Evolutionary conservation across 2,888 invertebrate species (phyloP).

Genomic region (Andricus quercusramuli): DNA sequence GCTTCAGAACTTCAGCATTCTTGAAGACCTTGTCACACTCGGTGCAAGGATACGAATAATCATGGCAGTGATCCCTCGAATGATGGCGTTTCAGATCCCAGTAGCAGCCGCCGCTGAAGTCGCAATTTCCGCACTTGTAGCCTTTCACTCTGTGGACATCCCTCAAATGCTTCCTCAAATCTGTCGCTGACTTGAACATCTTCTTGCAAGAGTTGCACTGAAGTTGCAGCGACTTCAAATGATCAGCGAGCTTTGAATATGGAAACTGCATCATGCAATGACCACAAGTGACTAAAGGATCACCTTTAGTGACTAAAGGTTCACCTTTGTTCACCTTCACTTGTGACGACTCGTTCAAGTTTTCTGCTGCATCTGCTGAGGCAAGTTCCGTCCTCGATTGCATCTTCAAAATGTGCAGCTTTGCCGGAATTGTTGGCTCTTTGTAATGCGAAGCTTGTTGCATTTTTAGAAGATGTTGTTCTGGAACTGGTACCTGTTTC

Average conservation of each 20-base stretch:
- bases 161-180: slow-evolving; percentile 59
- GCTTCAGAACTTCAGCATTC: slow-evolving; percentile 15
- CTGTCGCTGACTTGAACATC: slow-evolving; percentile 53
- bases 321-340: no score
- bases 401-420: background rate
- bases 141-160: slow-evolving; percentile 57
- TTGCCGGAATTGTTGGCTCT: background rate
- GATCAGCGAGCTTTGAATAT: slow-evolving; percentile 51
- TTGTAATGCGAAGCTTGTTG: background rate
- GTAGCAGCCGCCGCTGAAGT: slow-evolving; percentile 51
- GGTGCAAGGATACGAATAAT: slow-evolving; percentile 41
- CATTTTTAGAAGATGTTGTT: background rate
- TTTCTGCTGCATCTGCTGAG: background rate
- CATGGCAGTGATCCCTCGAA: background rate
- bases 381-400: background rate
- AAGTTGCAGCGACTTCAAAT: slow-evolving; percentile 58
- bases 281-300: background rate
- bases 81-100: slow-evolving; percentile 19
- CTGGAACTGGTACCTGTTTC: background rate
- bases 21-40: slow-evolving; percentile 43
- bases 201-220: slow-evolving; percentile 65
- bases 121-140: slow-evolving; percentile 63
- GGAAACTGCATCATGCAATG: background rate
- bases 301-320: no score
- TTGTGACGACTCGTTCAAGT: background rate